phyloP scores from a whole-genome alignment of 2,888 invertebrate species.

The Buathra laborator region DNA sequence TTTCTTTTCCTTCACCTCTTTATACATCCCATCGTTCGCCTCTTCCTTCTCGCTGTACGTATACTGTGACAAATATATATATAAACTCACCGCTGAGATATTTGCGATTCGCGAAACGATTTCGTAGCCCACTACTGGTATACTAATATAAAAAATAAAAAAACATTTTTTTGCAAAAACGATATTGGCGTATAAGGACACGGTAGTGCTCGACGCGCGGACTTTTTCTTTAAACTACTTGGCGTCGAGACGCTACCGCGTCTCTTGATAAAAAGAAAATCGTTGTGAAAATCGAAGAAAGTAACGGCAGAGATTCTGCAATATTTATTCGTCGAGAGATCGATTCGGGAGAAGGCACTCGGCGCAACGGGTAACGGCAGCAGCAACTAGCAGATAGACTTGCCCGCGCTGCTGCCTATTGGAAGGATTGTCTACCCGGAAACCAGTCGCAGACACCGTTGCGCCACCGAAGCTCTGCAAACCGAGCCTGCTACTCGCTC shows the following conservation, averaged over 20 bases:
- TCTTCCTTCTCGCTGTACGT: background rate
- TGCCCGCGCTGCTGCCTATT: constrained; percentile 45
- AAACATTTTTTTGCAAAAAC: too few relatives aligned
- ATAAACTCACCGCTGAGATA: constrained; percentile 36
- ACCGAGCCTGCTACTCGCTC: constrained; percentile 28
- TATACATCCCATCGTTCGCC: constrained; percentile 3
- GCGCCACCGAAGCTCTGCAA: constrained; percentile 43
- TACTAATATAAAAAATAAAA: background rate
- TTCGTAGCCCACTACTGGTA: constrained; percentile 38
- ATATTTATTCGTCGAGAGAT: constrained; percentile 62
- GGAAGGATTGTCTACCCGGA: constrained; percentile 60
- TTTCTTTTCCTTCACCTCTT: constrained; percentile 26
- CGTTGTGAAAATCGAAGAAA: background rate
- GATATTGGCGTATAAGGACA: too few relatives aligned
- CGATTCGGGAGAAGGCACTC: constrained; percentile 48
- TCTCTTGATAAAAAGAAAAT: background rate
- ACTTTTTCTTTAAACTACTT: too few relatives aligned
- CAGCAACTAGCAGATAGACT: constrained; percentile 17
- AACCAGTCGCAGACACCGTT: constrained; percentile 50
- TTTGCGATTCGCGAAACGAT: constrained; percentile 54
- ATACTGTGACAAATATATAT: constrained; percentile 29
- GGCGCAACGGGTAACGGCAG: constrained; percentile 28
- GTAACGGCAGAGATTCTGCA: background rate
- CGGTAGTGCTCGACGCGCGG: too few relatives aligned
- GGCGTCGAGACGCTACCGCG: too few relatives aligned